Evolutionary conservation across 2,888 invertebrate genomes (phyloP).

Genomic region (Nomada flava): DNA sequence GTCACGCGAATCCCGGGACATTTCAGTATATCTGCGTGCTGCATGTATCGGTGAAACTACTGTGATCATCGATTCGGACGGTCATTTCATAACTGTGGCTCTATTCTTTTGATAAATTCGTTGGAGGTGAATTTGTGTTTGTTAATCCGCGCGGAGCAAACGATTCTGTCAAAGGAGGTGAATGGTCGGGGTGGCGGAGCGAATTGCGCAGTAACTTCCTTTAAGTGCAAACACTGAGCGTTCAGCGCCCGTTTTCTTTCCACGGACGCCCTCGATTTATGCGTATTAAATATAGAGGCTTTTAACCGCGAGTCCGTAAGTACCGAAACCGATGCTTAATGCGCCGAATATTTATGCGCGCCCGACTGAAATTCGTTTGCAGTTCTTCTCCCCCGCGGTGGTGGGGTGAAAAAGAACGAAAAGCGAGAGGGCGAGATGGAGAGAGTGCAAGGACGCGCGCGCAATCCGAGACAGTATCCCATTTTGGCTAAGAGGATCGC

Average conservation of each 20-base stretch:
- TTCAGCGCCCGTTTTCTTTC: conserved; percentile 39
- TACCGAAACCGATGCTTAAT: conserved; percentile 45
- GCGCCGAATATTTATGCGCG: conserved; percentile 72
- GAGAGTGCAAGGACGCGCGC: conserved; percentile 37
- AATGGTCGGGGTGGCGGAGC: conserved; percentile 8
- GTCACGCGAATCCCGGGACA: too few species aligned
- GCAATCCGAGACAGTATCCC: conserved; percentile 65
- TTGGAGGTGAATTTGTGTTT: too few species aligned
- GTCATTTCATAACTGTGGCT: background rate
- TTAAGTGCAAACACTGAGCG: conserved; percentile 38
- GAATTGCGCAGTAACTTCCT: conserved; percentile 46
- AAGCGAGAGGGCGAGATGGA: background rate
- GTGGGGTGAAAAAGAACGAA: background rate
- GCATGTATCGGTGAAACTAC: too few species aligned
- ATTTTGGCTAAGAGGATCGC: conserved; percentile 53
- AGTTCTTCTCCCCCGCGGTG: conserved; percentile 49
- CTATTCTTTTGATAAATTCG: background rate
- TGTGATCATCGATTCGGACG: too few species aligned
- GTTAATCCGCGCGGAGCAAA: background rate
- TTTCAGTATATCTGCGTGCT: too few species aligned
- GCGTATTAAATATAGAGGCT: conserved; percentile 73
- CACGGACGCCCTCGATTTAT: conserved; percentile 65
- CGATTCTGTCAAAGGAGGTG: conserved; percentile 22
- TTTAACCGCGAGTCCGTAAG: conserved; percentile 70
- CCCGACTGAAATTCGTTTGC: conserved; percentile 66